Evolutionary conservation across 2,888 invertebrate genomes (phyloP).

Genomic region (Carabus problematicus): DNA sequence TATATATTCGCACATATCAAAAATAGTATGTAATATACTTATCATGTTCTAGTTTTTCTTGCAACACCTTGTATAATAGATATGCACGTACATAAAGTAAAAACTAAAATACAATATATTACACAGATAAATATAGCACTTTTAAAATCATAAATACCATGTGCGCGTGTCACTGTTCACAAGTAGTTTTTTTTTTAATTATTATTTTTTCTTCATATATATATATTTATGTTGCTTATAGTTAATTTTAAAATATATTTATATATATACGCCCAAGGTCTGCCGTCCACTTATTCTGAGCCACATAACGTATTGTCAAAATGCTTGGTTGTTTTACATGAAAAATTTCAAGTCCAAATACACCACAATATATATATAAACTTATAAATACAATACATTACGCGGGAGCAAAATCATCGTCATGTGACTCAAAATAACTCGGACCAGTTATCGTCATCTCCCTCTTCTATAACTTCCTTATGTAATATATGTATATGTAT

Average conservation of each 20-base stretch:
- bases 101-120: slow-evolving; percentile 43
- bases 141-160: slow-evolving; percentile 34
- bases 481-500: slow-evolving; percentile 26
- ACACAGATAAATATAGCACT: slow-evolving; percentile 42
- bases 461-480: slow-evolving; percentile 15
- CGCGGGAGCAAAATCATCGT: too few species aligned
- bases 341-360: too few species aligned
- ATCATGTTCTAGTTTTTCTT: too few species aligned
- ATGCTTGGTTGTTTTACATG: too few species aligned
- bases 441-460: slow-evolving; percentile 5
- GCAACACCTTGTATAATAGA: too few species aligned
- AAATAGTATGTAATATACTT: slow-evolving; percentile 26
- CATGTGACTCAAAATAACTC: slow-evolving; percentile 35
- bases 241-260: slow-evolving; percentile 37
- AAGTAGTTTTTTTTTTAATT: slow-evolving; percentile 33
- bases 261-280: slow-evolving; percentile 31
- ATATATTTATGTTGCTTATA: slow-evolving; percentile 26
- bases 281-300: slow-evolving; percentile 34
- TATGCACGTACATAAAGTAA: too few species aligned
- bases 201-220: slow-evolving; percentile 20
- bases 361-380: slow-evolving; percentile 28
- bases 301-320: too few species aligned
- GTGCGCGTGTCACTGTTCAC: slow-evolving; percentile 40
- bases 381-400: slow-evolving; percentile 14
- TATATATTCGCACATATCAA: too few species aligned